Evolutionary conservation across 2,888 invertebrate species (phyloP).

Genomic region (Calameuta filiformis): DNA sequence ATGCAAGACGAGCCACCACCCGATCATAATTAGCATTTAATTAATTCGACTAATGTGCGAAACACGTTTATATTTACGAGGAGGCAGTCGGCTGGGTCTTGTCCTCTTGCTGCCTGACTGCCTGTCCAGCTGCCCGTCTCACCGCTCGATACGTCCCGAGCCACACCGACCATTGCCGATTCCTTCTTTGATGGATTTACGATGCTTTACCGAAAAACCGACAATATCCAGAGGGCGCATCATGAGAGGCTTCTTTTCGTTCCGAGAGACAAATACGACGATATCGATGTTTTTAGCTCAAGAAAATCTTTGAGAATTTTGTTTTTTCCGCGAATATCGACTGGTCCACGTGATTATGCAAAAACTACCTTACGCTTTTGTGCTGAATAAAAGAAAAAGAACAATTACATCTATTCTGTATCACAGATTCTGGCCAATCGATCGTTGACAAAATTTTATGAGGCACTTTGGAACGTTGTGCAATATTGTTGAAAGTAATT

Average conservation of each 20-base stretch:
- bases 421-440: too few species aligned
- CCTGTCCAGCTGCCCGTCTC: neutral
- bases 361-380: too few species aligned
- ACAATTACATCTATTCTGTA: too few species aligned
- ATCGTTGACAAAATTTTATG: too few species aligned
- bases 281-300: neutral
- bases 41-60: slow-evolving; percentile 59
- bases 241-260: neutral
- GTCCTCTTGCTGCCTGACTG: slow-evolving; percentile 15
- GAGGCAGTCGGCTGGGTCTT: slow-evolving; percentile 27
- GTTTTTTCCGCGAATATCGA: too few species aligned
- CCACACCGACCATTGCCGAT: slow-evolving; percentile 14
- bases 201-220: slow-evolving; percentile 13
- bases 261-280: neutral
- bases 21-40: slow-evolving; percentile 60
- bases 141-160: slow-evolving; percentile 15
- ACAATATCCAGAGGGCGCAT: slow-evolving; percentile 6
- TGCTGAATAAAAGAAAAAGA: too few species aligned
- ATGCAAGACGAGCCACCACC: slow-evolving; percentile 42
- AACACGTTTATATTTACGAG: slow-evolving; percentile 51
- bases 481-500: neutral
- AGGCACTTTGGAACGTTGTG: neutral
- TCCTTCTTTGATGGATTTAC: slow-evolving; percentile 36
- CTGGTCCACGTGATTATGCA: too few species aligned
- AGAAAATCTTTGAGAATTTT: too few species aligned